Evolutionary conservation across 2,888 invertebrate species (phyloP), one percentile per base, ranked within the genome.

Genomic region (Macaria notata): DNA sequence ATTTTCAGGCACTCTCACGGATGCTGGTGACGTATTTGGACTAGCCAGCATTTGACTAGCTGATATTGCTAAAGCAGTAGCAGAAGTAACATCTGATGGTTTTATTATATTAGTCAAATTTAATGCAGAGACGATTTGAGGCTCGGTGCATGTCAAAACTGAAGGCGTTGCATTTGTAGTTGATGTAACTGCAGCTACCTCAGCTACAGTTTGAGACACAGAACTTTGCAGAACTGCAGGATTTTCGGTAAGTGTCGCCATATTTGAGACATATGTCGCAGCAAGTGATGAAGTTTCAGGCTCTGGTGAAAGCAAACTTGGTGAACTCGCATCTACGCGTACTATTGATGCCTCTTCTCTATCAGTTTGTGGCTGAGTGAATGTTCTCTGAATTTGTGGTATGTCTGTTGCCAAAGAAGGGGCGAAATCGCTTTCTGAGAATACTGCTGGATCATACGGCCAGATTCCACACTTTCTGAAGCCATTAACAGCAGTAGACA

Each of bases 391-490:
- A 30, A 41, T 41, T 36, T 49, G 49, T 36, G 41, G 41, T 19
- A 49, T 41, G 9, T 39, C 30, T 31, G 49, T 41, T 29, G 41
- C 39, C 41, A 39, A 41, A 19, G 49, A 39, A 41, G 68, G 49
- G 30, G 50, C 54, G 49, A 64, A 69, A 51, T 65, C 63, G 43
- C 31, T 58, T 45, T 68, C 65, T 29, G 64, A 50, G 47, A 69
- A 70, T 43, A 66, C 62, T 47, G 59, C 41, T 30, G 56, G 46
- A 59, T 72, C 59, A 42, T 70, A 49, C 7, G 72, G 69, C 56
- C 58, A 36, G 36, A 36, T 36, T 42, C 73, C 52, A 30, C 39
- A 46, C 39, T 52, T 52, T 39, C 29, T 44, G 19, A 52, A 51
- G 8, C 52, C 52, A 52, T 52, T 68, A n/a, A 66, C 59, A 31